phyloP scores from a whole-genome alignment of 1,140 invertebrate species.

The Tetraneura akinire region DNA sequence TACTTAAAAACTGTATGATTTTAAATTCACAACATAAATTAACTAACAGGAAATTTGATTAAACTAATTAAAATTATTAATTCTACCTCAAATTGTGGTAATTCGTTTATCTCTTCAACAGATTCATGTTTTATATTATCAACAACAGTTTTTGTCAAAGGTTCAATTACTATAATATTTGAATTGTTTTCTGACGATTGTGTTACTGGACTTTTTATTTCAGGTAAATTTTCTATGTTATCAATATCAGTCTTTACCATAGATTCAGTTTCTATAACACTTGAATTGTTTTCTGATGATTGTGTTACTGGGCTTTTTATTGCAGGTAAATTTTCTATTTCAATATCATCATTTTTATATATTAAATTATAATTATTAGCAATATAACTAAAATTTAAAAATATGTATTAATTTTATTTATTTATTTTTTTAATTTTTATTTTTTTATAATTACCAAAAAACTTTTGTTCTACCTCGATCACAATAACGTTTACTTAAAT shows the following conservation, averaged over 20 bases:
- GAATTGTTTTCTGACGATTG: neutral
- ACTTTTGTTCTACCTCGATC: constrained; percentile 44
- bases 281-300: no score
- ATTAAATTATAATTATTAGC: constrained; percentile 19
- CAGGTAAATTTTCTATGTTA: no score
- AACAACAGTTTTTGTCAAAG: neutral
- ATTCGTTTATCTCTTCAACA: neutral
- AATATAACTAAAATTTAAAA: constrained; percentile 19
- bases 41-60: no score
- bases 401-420: neutral
- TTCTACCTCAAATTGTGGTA: neutral
- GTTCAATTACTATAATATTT: neutral
- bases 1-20: no score
- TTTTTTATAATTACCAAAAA: constrained; percentile 3
- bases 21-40: no score
- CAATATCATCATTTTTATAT: neutral
- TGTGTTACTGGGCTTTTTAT: neutral
- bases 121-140: neutral
- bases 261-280: neutral
- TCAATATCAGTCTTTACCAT: no score
- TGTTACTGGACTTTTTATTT: neutral
- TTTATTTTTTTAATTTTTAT: neutral
- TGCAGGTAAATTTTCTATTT: neutral
- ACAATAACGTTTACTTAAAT: constrained; percentile 40
- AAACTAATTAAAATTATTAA: no score